Percentiles rank a stretch among this genome's conserved stretches.
These are phyloP conservation scores for Argyresthia goedartella DNA, from an alignment of 2,888 invertebrate genomes.

Conservation along the genomic window DNA sequence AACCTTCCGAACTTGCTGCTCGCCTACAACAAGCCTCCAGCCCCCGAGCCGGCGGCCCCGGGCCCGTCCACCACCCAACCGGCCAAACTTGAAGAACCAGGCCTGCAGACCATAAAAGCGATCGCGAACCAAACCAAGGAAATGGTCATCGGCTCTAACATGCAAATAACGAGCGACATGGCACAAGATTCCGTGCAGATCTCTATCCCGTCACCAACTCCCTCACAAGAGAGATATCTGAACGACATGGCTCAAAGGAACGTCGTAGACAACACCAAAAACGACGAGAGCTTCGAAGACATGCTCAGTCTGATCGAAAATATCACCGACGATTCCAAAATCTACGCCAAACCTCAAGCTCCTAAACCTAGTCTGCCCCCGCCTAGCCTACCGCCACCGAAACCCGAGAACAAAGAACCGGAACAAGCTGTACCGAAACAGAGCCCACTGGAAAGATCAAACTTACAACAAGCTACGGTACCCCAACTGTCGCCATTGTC, in stretches of 20 bases:
- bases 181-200: conserved; percentile 75
- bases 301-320: conserved; percentile 79
- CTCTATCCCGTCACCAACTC: conserved; percentile 76
- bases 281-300: conserved; percentile 77
- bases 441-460: conserved; percentile 45
- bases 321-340: conserved; percentile 60
- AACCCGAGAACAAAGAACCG: neutral
- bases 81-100: conserved; percentile 39
- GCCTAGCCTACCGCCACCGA: neutral
- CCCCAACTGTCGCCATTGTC: conserved; percentile 80
- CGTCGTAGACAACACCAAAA: conserved; percentile 65
- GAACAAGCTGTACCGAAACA: conserved; percentile 16
- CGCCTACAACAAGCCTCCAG: conserved; percentile 38
- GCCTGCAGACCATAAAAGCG: conserved; percentile 66
- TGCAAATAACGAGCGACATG: conserved; percentile 67
- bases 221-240: conserved; percentile 74
- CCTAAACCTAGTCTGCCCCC: conserved; percentile 20
- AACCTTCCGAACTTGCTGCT: conserved; percentile 39
- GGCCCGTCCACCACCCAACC: conserved; percentile 15
- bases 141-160: conserved; percentile 68
- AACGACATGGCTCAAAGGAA: conserved; percentile 53
- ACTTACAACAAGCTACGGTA: conserved; percentile 63
- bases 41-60: conserved; percentile 23
- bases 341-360: conserved; percentile 38
- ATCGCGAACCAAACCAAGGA: conserved; percentile 69